Evolutionary conservation across 2,113 vertebrate genomes (phyloP).

Genomic region (Lamprotornis superbus): DNA sequence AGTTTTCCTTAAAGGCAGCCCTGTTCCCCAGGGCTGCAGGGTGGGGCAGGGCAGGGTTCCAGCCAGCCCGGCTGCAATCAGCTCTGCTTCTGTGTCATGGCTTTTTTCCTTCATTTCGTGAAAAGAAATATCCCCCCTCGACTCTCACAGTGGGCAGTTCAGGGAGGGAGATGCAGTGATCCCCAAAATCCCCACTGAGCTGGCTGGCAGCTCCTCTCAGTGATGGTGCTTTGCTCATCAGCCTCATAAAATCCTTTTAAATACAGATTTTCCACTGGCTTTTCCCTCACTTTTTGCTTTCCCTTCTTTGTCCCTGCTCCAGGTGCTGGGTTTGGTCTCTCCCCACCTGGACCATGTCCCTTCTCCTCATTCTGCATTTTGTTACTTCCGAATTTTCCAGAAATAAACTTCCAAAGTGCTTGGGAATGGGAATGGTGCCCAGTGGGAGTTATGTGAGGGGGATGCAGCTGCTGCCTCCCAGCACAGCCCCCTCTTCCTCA

Average conservation of each 20-base stretch:
- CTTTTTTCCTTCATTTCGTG: rapidly evolving
- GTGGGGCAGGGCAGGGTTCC: rapidly evolving
- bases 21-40: background rate
- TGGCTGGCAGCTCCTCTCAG: background rate
- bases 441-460: background rate
- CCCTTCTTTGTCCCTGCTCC: background rate
- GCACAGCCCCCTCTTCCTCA: background rate
- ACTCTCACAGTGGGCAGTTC: background rate
- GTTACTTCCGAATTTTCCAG: background rate
- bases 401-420: background rate
- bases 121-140: rapidly evolving
- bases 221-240: background rate
- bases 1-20: background rate
- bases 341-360: background rate
- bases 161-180: background rate
- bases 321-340: rapidly evolving
- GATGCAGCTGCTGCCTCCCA: background rate
- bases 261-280: rapidly evolving
- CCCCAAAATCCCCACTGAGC: background rate
- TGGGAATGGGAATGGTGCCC: background rate
- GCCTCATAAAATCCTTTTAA: background rate
- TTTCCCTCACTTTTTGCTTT: background rate
- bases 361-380: background rate
- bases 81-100: rapidly evolving
- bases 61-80: background rate